Evolutionary conservation across 2,888 invertebrate genomes (phyloP), one percentile per base, ranked within the genome.

Genomic region (Lumbricus terrestris): DNA sequence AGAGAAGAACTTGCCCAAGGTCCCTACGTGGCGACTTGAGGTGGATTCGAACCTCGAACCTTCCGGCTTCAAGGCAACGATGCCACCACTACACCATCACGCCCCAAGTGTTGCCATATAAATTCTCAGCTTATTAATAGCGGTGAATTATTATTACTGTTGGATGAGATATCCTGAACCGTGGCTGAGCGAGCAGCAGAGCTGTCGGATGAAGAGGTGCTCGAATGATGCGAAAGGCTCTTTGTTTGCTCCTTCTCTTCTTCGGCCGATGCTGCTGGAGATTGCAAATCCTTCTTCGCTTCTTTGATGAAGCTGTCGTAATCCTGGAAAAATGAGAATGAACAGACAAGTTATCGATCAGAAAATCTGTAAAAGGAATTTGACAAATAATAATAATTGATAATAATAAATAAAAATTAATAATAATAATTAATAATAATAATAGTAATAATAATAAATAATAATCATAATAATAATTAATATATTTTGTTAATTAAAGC

Each of bases 251-350:
- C 69, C 4, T 69, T 69, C n/a, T 69, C 8, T 35, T 85, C 85
- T 35, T 85, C 85, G 35, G 85, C 18, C 1, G 20, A 0, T 20
- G 85, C 34, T 35, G 85, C 23, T 35, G 85, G 85, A 37, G 37
- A 34, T 15, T 37, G 20, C 85, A 90, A 82, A 16, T 88, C 88
- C 37, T 38, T 40, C 29, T 89, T 89, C 23, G 83, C 85, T 38
- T 90, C 89, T 38, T 42, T 47, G 89, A 90, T 90, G 88, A 85
- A 90, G 37, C n/a, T 85, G 83, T 90, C 89, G 38, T 90, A 90
- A 20, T 33, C 40, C 90, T 90, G 90, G n/a, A n/a, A 33, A 47
- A n/a, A 37, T 18, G 42, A 54, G 34, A 90, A 37, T 20, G 2
- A 89, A 89, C 20, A 54, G n/a, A 29, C 69, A 69, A 3, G n/a